Conservation (phyloP, 2,797 vertebrate genomes). For the Sebastes matsubarae region DNA sequence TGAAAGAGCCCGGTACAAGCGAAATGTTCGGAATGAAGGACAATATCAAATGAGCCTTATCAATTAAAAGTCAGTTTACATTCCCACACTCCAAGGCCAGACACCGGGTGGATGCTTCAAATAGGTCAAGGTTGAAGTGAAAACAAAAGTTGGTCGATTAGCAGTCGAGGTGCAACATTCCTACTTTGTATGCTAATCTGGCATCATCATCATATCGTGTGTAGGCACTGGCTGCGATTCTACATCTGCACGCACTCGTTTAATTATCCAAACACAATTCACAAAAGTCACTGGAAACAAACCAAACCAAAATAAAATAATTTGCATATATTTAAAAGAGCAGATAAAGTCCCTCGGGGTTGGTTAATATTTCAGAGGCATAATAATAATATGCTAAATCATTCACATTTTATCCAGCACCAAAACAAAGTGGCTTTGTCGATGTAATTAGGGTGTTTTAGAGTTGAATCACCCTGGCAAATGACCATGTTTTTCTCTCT, state of each 20-base stretch:
- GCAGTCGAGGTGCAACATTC: slow-evolving; percentile 83
- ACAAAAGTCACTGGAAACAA: slow-evolving; percentile 84
- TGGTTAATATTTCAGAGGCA: slow-evolving; percentile 86
- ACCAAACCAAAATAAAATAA: slow-evolving; percentile 84
- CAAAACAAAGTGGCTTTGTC: slow-evolving; percentile 84
- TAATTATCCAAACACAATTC: slow-evolving; percentile 84
- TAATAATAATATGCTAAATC: slow-evolving; percentile 87
- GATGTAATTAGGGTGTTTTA: slow-evolving; percentile 83
- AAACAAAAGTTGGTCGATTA: slow-evolving; percentile 85
- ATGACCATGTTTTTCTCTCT: slow-evolving; percentile 82
- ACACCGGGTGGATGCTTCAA: slow-evolving; percentile 68
- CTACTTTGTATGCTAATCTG: slow-evolving; percentile 83
- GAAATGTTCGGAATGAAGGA: slow-evolving; percentile 70
- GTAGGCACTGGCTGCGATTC: slow-evolving; percentile 73
- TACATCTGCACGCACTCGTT: slow-evolving; percentile 80
- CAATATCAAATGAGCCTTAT: slow-evolving; percentile 78
- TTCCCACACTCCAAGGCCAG: slow-evolving; percentile 65
- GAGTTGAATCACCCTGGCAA: slow-evolving; percentile 83
- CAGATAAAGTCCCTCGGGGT: slow-evolving; percentile 81
- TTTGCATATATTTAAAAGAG: slow-evolving; percentile 87
- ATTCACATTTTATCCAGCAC: slow-evolving; percentile 82
- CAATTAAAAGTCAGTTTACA: slow-evolving; percentile 76
- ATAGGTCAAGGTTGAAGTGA: slow-evolving; percentile 82
- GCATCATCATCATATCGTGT: slow-evolving; percentile 71
- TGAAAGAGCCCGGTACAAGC: slow-evolving; percentile 59